Percentiles rank a stretch among this genome's conserved stretches.
phyloP scores from a whole-genome alignment of 1,140 invertebrate species.

The Anoplolepis gracilipes region DNA sequence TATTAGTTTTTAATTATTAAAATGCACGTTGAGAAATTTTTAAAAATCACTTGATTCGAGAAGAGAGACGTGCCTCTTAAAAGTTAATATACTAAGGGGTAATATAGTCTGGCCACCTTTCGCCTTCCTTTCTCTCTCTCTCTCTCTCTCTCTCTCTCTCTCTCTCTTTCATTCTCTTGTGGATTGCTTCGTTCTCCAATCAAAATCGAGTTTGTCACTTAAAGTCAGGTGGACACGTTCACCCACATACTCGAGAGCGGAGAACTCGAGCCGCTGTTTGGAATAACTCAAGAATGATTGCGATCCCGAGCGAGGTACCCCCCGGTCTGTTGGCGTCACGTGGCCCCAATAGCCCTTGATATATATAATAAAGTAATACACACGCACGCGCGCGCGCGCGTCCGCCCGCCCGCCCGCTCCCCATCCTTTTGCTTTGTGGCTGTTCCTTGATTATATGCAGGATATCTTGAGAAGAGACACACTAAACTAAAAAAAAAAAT shows the following conservation, averaged over 20 bases:
- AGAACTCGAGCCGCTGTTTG: slow-evolving; percentile 69
- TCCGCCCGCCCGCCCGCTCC: neutral
- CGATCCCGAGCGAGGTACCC: slow-evolving; percentile 71
- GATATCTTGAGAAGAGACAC: neutral
- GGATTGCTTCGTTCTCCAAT: slow-evolving; percentile 62
- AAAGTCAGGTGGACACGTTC: slow-evolving; percentile 58
- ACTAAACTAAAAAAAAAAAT: slow-evolving; percentile 3
- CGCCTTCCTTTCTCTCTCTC: no score
- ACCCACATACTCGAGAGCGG: slow-evolving; percentile 58
- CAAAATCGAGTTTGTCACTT: slow-evolving; percentile 71
- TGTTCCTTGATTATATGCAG: neutral
- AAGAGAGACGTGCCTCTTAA: slow-evolving; percentile 2
- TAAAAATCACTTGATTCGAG: slow-evolving; percentile 29
- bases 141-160: no score
- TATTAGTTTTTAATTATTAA: neutral
- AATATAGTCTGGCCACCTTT: slow-evolving; percentile 4
- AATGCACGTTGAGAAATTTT: neutral
- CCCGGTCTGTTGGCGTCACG: slow-evolving; percentile 78
- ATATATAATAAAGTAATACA: slow-evolving; percentile 80
- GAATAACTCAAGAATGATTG: slow-evolving; percentile 85
- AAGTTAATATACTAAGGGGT: slow-evolving; percentile 35
- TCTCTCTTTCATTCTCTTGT: no score
- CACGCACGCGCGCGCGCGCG: neutral
- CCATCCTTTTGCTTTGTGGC: neutral
- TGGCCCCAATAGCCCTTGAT: slow-evolving; percentile 79